Conservation (phyloP, 2,113 vertebrate species). For the Microcebus tavaratra region DNA sequence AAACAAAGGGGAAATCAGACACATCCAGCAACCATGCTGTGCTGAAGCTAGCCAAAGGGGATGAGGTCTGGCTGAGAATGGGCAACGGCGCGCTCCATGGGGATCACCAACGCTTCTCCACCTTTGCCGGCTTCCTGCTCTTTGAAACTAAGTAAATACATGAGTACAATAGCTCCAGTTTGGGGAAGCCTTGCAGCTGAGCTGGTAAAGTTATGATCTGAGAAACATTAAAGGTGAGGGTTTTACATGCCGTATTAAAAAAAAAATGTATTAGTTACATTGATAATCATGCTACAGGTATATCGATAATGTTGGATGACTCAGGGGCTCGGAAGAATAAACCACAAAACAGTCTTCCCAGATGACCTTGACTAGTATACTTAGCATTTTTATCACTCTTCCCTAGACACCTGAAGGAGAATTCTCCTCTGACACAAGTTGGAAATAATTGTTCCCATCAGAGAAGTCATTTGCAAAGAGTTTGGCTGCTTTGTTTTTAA, state of each 20-base stretch:
- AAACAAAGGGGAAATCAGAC: constrained; percentile 89
- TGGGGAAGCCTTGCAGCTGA: constrained; percentile 32
- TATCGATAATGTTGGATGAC: not conserved
- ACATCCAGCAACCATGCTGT: constrained; percentile 90
- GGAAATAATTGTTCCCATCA: constrained; percentile 11
- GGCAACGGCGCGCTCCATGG: constrained; percentile 89
- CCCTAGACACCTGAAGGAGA: not conserved
- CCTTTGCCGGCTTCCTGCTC: constrained; percentile 90
- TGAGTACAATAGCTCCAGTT: not conserved
- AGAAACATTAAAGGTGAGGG: constrained; percentile 60
- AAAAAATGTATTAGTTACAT: not conserved
- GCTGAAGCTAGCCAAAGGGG: constrained; percentile 88
- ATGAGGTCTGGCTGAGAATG: constrained; percentile 91
- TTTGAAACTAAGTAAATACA: constrained; percentile 87
- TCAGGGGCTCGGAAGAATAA: constrained; percentile 42
- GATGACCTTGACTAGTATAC: not conserved
- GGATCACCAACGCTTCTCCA: constrained; percentile 90
- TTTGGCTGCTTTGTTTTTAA: not conserved
- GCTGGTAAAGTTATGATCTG: constrained; percentile 48
- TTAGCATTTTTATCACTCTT: not conserved
- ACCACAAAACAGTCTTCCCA: constrained; percentile 24
- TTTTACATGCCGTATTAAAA: not conserved
- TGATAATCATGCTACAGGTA: constrained; percentile 45
- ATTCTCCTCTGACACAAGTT: not conserved
- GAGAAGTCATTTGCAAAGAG: constrained; percentile 23